Percentiles rank a stretch among this genome's conserved stretches.
These are phyloP conservation scores for Gasterosteus nipponicus DNA, from an alignment of 2,113 vertebrate genomes.

Conservation along the genomic window DNA sequence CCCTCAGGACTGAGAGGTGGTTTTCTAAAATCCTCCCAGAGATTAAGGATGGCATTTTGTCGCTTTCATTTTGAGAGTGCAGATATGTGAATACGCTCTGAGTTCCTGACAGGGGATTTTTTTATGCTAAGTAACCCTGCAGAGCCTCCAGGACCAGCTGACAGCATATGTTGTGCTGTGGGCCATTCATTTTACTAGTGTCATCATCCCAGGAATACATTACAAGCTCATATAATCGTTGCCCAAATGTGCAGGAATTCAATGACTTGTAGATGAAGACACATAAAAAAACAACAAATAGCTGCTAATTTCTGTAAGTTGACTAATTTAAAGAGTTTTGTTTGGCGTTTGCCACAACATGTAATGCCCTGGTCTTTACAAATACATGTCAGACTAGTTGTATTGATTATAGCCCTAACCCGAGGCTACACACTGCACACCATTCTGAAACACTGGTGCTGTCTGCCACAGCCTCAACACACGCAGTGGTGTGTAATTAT, in stretches of 20 bases:
- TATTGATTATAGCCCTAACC: conserved; percentile 4
- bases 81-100: neutral
- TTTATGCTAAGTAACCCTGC: neutral
- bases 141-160: neutral
- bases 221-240: neutral
- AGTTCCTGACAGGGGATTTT: neutral
- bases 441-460: neutral
- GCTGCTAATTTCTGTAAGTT: neutral
- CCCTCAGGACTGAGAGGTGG: neutral
- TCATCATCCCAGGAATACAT: neutral
- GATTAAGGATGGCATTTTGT: neutral
- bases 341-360: neutral
- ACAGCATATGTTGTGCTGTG: neutral
- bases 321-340: neutral
- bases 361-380: neutral
- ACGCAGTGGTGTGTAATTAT: conserved; percentile 8
- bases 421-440: neutral
- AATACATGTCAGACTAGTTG: conserved; percentile 1
- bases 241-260: neutral
- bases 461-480: neutral
- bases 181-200: neutral
- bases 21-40: conserved; percentile 5
- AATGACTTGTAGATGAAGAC: neutral
- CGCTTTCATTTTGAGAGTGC: conserved; percentile 10
- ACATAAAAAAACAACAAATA: neutral